Base-by-base conservation (phyloP, 1,140 invertebrate genomes). In the Brachystomella parvula region DNA sequence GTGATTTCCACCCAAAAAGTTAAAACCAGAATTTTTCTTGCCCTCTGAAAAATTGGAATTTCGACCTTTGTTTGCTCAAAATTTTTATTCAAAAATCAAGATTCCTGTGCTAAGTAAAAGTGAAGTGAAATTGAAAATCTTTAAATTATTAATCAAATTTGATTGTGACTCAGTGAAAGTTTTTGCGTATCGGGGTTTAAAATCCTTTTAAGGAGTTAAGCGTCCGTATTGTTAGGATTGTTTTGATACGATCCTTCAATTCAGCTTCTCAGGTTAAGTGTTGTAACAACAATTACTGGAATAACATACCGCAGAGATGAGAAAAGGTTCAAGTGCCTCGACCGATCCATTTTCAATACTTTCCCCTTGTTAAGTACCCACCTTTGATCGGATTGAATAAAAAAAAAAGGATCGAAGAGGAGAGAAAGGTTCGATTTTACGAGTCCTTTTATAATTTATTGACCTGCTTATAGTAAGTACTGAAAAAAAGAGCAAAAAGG, bases 231-330 rank as follows among this genome's bases (percentile, higher is more conserved):
- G n/a, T n/a, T n/a, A n/a, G 49, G 24, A 53, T 6, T 53, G 24
- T 53, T 53, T 53, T 19, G 24, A 53, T 53, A 19, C 24, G 49
- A 6, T 15, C 24, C 3, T 12, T 17, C 3, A 15, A 53, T 17
- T 53, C n/a, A 44, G 39, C 39, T 44, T n/a, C n/a, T 12, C 9
- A 44, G 39, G 39, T 9, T 6, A 53, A 15, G 49, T 19, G 15
- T 26, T 26, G 12, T 24, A 19, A 15, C 12, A 53, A 53, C 49
- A 53, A 53, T 53, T 53, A 53, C 49, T 53, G 12, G 21, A 53
- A 26, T 53, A 53, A 53, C 49, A 53, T 53, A 26, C 49, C 49
- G 24, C 49, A 53, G 49, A 26, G 49, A 53, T 17, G 49, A 53
- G 24, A 53, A 53, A 26, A 24, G 49, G 6, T 53, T 53, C 49